Conservation (phyloP, 1,140 invertebrate genomes). For the Plutomurus gul region DNA sequence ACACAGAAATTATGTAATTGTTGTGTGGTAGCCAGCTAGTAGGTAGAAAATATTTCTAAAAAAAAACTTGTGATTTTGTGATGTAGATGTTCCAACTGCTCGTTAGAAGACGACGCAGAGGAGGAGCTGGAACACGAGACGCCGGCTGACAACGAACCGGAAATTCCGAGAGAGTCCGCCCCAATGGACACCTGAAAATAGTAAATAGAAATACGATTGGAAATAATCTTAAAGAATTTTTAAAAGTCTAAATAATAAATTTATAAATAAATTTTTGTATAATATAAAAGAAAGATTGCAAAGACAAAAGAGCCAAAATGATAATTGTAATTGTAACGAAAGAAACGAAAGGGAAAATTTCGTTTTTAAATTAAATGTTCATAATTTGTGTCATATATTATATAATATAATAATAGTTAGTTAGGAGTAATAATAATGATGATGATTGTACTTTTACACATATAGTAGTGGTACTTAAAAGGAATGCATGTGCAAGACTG, state of each 20-base stretch:
- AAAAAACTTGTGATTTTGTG: not conserved
- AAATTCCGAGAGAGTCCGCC: not conserved
- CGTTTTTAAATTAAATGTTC: slow-evolving; percentile 32
- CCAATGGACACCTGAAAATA: not conserved
- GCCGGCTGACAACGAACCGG: not conserved
- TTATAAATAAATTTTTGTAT: not conserved
- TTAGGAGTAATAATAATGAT: too few species aligned
- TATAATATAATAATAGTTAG: slow-evolving; percentile 19
- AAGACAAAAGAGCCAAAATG: slow-evolving; percentile 24
- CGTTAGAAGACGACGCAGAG: slow-evolving; percentile 51
- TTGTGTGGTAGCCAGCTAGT: not conserved
- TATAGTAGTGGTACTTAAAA: slow-evolving; percentile 31
- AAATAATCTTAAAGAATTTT: not conserved
- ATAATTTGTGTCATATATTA: slow-evolving; percentile 25
- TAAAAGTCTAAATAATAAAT: not conserved
- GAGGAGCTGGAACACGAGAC: slow-evolving; percentile 38
- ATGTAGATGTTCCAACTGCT: slow-evolving; percentile 50
- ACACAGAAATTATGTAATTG: not conserved
- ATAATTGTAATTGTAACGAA: slow-evolving; percentile 28
- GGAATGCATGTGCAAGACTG: slow-evolving; percentile 35
- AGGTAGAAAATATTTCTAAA: not conserved
- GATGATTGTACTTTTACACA: not conserved
- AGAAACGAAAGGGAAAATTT: not conserved
- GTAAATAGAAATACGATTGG: slow-evolving; percentile 3
- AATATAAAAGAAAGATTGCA: slow-evolving; percentile 14